Evolutionary conservation across 2,797 vertebrate genomes (phyloP), one percentile per base, ranked within the genome.

Genomic region (Staurois parvus): DNA sequence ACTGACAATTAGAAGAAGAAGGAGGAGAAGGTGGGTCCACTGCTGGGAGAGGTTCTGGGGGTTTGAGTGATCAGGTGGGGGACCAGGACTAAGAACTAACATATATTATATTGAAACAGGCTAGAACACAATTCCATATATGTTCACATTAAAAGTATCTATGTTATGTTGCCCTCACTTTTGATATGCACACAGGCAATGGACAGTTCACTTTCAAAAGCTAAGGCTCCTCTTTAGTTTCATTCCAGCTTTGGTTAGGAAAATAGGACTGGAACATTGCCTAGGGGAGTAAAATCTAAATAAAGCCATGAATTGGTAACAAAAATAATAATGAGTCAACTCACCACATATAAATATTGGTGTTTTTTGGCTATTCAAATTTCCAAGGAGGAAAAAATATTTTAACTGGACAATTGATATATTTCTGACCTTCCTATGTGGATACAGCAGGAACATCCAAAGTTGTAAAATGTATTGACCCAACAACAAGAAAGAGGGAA

Each of bases 391-490:
- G 29, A 66, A 66, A 66, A 26, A 66, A 66, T 59, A 66, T 29
- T 29, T 66, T 26, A 66, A 66, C 9, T 66, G n/a, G 64, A 81
- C 56, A 72, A n/a, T 62, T 72, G 21, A 34, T 26, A 42, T 81
- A 72, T 81, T 73, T 34, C 32, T 81, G 32, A 37, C 37, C 79
- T 72, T 26, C 70, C 52, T 15, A 37, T 21, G 29, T 62, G 48
- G 45, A 70, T 68, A 52, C 52, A 32, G 32, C 17, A 81, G 30
- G 79, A 81, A 72, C 52, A 62, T 70, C 79, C 79, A 81, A 59
- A 72, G 26, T 52, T 30, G 37, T 81, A 81, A 81, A 81, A 70
- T 59, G 17, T 73, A 64, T 81, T 81, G 59, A 56, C 69, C 56
- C 32, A 73, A 34, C 52, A 37, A 67, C 56, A 79, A 79, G 64